A percentile compares a stretch with the other conserved stretches of the same genome.
These are phyloP conservation scores for Drosophila nr. perissopoda DNA, from an alignment of 2,888 invertebrate genomes.

Conservation along the genomic window DNA sequence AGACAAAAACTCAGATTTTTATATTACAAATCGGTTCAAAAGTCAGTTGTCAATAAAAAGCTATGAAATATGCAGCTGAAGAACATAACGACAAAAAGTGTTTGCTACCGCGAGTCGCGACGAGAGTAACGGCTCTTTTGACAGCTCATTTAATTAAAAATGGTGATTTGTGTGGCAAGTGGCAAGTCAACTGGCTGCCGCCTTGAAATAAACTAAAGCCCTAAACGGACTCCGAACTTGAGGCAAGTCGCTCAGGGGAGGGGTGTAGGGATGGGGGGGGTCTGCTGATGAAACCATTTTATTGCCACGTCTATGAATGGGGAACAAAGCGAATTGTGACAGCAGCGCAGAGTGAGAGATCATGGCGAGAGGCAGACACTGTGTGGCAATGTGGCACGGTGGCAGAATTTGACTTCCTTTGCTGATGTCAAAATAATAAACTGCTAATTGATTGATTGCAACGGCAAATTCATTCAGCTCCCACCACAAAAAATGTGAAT, in stretches of 20 bases:
- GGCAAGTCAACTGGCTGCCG: constrained; percentile 39
- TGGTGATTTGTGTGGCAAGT: constrained; percentile 61
- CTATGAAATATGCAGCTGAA: constrained; percentile 29
- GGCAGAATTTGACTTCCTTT: neutral
- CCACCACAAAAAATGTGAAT: neutral
- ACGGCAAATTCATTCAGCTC: constrained; percentile 20
- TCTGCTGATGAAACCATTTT: constrained; percentile 54
- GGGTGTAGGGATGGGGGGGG: neutral
- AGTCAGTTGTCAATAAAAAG: constrained; percentile 21
- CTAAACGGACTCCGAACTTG: constrained; percentile 17
- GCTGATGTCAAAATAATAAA: constrained; percentile 41
- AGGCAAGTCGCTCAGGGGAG: neutral
- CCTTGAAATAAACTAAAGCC: constrained; percentile 40
- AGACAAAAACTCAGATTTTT: neutral
- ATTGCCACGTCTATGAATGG: constrained; percentile 46
- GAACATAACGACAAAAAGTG: constrained; percentile 3
- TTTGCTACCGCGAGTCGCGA: constrained; percentile 31
- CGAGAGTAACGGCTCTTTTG: constrained; percentile 37
- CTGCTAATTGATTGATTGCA: constrained; percentile 25
- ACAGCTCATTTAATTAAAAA: constrained; percentile 67
- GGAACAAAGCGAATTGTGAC: constrained; percentile 2
- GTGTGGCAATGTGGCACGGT: neutral
- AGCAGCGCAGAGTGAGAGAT: neutral
- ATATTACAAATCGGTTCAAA: constrained; percentile 20
- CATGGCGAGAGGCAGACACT: neutral